These are phyloP conservation scores for Drosophila mayaguana DNA, from an alignment of 2,888 invertebrate species.

Conservation along the genomic window DNA sequence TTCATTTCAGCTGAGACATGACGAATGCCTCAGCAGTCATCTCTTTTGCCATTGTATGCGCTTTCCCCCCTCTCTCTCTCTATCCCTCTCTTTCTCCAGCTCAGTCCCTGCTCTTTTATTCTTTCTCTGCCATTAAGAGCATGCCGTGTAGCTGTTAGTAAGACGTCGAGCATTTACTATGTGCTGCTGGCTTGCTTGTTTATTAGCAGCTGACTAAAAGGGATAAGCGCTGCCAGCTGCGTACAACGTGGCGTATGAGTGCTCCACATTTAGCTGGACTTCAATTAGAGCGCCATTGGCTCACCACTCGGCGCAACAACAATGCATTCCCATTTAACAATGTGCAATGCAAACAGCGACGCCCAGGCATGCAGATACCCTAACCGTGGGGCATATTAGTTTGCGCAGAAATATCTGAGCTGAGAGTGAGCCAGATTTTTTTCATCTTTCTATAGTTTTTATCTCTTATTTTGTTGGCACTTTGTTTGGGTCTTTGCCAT, in stretches of 20 bases:
- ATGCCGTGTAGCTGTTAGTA: constrained; percentile 43
- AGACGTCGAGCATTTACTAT: constrained; percentile 57
- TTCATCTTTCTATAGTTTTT: constrained; percentile 9
- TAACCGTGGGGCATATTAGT: background rate
- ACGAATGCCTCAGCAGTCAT: constrained; percentile 36
- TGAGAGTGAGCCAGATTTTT: no score
- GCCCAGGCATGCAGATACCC: constrained; percentile 11
- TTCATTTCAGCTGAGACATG: constrained; percentile 38
- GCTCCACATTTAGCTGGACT: constrained; percentile 35
- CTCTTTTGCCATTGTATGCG: background rate
- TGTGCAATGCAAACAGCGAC: constrained; percentile 41
- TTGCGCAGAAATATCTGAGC: background rate
- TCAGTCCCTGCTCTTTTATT: no score
- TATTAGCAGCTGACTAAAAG: constrained; percentile 60
- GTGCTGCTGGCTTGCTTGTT: constrained; percentile 47
- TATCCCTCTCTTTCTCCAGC: background rate
- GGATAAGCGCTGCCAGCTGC: constrained; percentile 41
- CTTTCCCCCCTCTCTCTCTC: no score
- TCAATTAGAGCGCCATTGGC: constrained; percentile 55
- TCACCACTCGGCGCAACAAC: constrained; percentile 20
- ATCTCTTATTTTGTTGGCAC: constrained; percentile 48
- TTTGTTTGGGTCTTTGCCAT: constrained; percentile 32
- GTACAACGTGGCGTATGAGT: constrained; percentile 56
- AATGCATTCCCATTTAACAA: constrained; percentile 48
- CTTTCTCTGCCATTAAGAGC: constrained; percentile 27